These are phyloP conservation scores for Teleogryllus occipitalis DNA, from an alignment of 1,140 invertebrate species.

Conservation along the genomic window DNA sequence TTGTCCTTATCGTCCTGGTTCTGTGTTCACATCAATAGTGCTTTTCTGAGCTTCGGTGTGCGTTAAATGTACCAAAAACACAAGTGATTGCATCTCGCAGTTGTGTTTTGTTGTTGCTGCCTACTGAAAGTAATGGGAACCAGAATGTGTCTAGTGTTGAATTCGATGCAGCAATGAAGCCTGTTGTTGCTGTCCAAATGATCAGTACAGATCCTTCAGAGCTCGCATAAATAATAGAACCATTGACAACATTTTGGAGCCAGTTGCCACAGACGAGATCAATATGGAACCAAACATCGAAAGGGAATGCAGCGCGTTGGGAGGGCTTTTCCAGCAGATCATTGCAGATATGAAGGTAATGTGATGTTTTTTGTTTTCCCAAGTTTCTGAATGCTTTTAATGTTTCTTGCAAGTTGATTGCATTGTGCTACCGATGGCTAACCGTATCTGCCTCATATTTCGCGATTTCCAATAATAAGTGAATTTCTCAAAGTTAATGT, in stretches of 20 bases:
- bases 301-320: conserved; percentile 69
- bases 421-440: too few species aligned
- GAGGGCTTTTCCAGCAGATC: conserved; percentile 75
- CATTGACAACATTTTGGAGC: background rate
- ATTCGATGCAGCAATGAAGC: background rate
- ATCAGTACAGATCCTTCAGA: background rate
- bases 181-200: background rate
- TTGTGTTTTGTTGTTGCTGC: background rate
- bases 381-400: too few species aligned
- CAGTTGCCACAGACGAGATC: conserved; percentile 10
- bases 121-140: background rate
- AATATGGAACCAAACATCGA: conserved; percentile 61
- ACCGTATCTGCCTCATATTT: too few species aligned
- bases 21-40: background rate
- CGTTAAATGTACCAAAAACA: background rate
- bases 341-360: conserved; percentile 78
- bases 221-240: background rate
- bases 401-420: too few species aligned
- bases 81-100: background rate
- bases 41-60: background rate
- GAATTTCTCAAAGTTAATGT: too few species aligned
- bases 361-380: background rate
- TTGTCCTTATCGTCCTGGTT: background rate
- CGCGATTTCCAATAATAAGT: too few species aligned
- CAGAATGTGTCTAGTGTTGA: background rate